Evolutionary conservation across 2,888 invertebrate species (phyloP), one percentile per base, ranked within the genome.

Genomic region (Copidosoma aretas): DNA sequence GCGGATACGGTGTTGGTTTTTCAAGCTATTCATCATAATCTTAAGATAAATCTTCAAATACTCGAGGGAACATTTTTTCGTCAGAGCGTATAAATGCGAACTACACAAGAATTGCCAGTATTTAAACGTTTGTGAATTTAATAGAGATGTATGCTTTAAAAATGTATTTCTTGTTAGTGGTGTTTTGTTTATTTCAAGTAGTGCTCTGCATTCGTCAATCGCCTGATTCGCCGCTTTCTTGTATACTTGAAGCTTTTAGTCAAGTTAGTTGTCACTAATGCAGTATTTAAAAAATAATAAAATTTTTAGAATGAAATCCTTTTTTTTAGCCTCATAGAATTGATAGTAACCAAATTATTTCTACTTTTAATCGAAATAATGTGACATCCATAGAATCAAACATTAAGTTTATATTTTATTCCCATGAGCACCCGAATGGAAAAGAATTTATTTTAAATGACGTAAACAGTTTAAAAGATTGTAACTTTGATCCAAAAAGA

Each of bases 401-500:
- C 10, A 21, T 59, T 17, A 17, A 46, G 8, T 59, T 59, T 25
- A 21, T 10, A n/a, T 46, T 59, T 15, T 59, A 59, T 12, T 46
- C 59, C 0, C 59, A 17, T 10, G 24, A 15, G 24, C 10, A 59
- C 46, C 24, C 46, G 8, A 24, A 24, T 10, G 49, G 49, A 24
- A 10, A 19, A 60, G 32, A 43, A 46, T 25, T 62, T 51, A 25
- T 46, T 46, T 15, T 76, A 10, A 53, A 72, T 15, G 75, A 80
- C 10, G 43, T 49, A 3, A 41, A 67, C 0, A 43, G 54, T 32
- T 53, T 79, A 24, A 43, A 49, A 0, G 56, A 43, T 1, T 76
- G 75, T 52, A 25, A 65, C 19, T 77, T 79, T 58, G 71, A 77
- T 51, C 43, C 73, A 1, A 51, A 46, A 1, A 77, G 67, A 59